A percentile compares a stretch with the other conserved stretches of the same genome.
Conservation (phyloP, 2,797 vertebrate species). For the Okamejei kenojei region DNA sequence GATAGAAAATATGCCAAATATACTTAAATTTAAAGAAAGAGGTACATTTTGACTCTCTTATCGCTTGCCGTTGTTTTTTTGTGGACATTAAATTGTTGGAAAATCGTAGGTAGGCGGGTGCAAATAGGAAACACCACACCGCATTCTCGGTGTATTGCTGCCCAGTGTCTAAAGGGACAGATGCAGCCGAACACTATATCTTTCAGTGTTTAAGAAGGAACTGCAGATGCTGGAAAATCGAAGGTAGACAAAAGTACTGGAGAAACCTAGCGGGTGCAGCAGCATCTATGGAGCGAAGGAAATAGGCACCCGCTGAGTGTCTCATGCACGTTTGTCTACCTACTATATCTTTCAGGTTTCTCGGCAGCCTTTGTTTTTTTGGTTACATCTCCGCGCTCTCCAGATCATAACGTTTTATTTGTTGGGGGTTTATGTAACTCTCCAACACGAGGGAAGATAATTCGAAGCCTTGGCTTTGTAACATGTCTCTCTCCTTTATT, state of each 20-base stretch:
- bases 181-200: too few species aligned
- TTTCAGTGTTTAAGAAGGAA: too few species aligned
- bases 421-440: too few species aligned
- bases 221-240: too few species aligned
- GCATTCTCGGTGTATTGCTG: not conserved
- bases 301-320: too few species aligned
- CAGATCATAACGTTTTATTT: not conserved
- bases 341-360: too few species aligned
- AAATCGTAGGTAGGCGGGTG: too few species aligned
- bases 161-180: not conserved
- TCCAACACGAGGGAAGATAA: not conserved
- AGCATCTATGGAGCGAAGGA: too few species aligned
- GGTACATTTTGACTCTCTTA: not conserved
- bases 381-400: not conserved
- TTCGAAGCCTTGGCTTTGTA: not conserved
- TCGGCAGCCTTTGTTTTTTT: too few species aligned
- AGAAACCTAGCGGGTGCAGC: too few species aligned
- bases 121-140: not conserved
- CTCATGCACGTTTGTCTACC: too few species aligned
- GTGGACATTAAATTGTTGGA: not conserved
- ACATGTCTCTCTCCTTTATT: not conserved
- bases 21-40: not conserved
- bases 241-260: too few species aligned
- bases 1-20: not conserved
- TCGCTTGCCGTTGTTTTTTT: not conserved